Conservation (phyloP, 2,888 invertebrate species). For the Pandemis corylana region DNA sequence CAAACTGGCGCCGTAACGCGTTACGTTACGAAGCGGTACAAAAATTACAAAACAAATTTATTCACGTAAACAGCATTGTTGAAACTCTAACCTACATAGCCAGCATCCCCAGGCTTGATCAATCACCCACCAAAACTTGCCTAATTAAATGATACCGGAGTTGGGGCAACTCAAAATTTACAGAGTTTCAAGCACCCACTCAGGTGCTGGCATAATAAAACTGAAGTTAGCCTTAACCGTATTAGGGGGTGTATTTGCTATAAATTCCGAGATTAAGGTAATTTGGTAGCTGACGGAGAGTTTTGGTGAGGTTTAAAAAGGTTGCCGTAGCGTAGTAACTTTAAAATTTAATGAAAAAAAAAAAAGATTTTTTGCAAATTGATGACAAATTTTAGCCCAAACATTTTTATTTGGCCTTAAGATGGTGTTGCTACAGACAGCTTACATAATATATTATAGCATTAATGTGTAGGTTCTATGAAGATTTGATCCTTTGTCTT, state of each 20-base stretch:
- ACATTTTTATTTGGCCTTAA: no score
- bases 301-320: not conserved
- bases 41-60: no score
- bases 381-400: no score
- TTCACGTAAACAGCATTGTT: not conserved
- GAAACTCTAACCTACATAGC: not conserved
- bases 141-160: conserved; percentile 39
- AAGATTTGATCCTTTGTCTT: no score
- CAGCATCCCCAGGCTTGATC: conserved; percentile 3
- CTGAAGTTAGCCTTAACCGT: conserved; percentile 20
- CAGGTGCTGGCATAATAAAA: conserved; percentile 41
- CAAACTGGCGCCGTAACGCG: no score
- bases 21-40: no score
- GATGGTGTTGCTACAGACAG: no score
- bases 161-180: conserved; percentile 25
- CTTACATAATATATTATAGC: no score
- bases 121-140: conserved; percentile 30
- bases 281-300: conserved; percentile 20
- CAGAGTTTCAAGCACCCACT: conserved; percentile 35
- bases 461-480: no score
- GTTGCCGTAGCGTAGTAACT: not conserved
- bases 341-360: no score
- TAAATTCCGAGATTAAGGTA: conserved; percentile 32
- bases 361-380: no score
- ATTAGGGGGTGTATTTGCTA: conserved; percentile 29